Conservation (phyloP, 2,113 vertebrate genomes). For the Gnathonemus longibarbis region DNA sequence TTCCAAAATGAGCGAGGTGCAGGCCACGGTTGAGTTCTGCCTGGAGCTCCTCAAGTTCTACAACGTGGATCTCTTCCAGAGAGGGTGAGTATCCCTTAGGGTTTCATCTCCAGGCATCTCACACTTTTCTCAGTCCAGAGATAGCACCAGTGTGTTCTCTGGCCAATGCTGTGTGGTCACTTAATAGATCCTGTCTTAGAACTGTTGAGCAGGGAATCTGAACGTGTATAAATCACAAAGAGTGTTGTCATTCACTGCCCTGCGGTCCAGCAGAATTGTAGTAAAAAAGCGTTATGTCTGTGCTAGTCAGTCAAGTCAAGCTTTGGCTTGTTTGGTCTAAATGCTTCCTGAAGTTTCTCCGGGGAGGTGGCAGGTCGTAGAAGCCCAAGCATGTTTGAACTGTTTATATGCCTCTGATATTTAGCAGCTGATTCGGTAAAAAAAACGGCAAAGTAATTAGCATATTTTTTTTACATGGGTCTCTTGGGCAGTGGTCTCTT, state of each 20-base stretch:
- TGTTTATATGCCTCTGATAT: not conserved
- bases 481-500: not conserved
- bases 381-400: not conserved
- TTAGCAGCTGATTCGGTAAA: not conserved
- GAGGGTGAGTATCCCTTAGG: constrained; percentile 72
- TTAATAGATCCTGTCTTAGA: not conserved
- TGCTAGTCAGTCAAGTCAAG: not conserved
- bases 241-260: not conserved
- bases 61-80: constrained; percentile 98
- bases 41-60: constrained; percentile 99
- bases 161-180: not conserved
- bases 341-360: not conserved
- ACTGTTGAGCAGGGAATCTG: not conserved
- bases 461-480: not conserved
- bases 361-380: not conserved
- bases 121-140: not conserved
- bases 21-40: constrained; percentile 97
- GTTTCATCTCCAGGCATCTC: not conserved
- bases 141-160: not conserved
- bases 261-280: not conserved
- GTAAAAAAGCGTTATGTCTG: not conserved
- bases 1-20: constrained; percentile 93
- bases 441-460: not conserved
- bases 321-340: not conserved
- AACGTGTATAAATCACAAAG: not conserved